Conservation (phyloP, 2,797 vertebrate species). For the Helostoma temminkii region DNA sequence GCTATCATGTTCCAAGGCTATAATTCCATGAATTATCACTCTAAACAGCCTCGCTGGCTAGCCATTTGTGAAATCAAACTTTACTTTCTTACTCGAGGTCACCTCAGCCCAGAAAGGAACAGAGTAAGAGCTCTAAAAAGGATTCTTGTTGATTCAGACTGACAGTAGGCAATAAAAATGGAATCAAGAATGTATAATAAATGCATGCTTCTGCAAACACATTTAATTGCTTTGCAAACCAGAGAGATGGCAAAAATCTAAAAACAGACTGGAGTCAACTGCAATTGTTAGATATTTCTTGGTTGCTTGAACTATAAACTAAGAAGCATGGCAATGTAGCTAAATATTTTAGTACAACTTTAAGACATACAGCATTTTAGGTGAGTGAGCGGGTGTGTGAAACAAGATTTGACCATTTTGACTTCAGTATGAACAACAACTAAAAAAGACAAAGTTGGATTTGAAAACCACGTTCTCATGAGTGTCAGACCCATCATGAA, state of each 20-base stretch:
- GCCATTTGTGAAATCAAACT: slow-evolving; percentile 56
- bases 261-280: slow-evolving; percentile 6
- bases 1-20: slow-evolving; percentile 47
- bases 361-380: neutral
- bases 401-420: neutral
- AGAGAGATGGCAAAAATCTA: neutral
- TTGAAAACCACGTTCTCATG: slow-evolving; percentile 11
- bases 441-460: slow-evolving; percentile 1
- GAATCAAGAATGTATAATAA: slow-evolving; percentile 26
- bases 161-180: neutral
- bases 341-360: neutral
- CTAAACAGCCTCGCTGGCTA: slow-evolving; percentile 28
- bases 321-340: neutral
- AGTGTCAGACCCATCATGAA: slow-evolving; percentile 19
- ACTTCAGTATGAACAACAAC: neutral
- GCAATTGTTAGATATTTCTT: slow-evolving; percentile 3
- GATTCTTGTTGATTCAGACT: neutral
- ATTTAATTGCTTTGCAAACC: slow-evolving; percentile 27
- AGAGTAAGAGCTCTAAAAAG: neutral
- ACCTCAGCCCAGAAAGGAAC: slow-evolving; percentile 9
- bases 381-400: neutral
- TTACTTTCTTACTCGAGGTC: slow-evolving; percentile 38
- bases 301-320: neutral
- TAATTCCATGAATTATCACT: slow-evolving; percentile 56
- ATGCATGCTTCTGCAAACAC: slow-evolving; percentile 13